These are phyloP conservation scores for Blera fallax DNA, from an alignment of 2,888 invertebrate species.

Conservation along the genomic window DNA sequence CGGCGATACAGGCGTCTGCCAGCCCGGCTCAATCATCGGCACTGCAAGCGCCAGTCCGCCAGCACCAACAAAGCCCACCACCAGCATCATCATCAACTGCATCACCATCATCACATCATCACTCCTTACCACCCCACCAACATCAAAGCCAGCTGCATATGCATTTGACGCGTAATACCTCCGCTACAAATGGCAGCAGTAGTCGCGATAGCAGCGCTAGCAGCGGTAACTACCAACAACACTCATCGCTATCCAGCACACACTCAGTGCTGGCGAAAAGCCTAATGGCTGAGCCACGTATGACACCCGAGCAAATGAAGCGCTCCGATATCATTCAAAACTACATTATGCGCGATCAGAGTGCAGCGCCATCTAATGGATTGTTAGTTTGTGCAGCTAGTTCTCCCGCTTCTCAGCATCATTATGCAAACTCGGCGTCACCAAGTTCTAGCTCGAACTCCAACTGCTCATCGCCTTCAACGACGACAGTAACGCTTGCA, in stretches of 20 bases:
- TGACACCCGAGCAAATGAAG: conserved; percentile 96
- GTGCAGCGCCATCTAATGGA: conserved; percentile 72
- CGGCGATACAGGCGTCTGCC: conserved; percentile 45
- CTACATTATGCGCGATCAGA: conserved; percentile 90
- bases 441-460: conserved; percentile 76
- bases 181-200: conserved; percentile 78
- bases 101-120: conserved; percentile 71
- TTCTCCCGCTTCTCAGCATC: conserved; percentile 75
- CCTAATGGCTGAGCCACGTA: conserved; percentile 95
- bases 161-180: conserved; percentile 83
- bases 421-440: conserved; percentile 66
- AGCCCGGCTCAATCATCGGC: conserved; percentile 50
- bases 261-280: conserved; percentile 95
- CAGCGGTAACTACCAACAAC: conserved; percentile 74
- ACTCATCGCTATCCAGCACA: conserved; percentile 89
- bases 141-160: conserved; percentile 81
- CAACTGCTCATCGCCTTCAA: conserved; percentile 79
- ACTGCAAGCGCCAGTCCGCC: conserved; percentile 55
- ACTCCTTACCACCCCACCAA: conserved; percentile 72
- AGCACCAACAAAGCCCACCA: conserved; percentile 74
- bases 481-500: conserved; percentile 78
- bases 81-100: conserved; percentile 74
- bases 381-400: conserved; percentile 74
- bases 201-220: conserved; percentile 73
- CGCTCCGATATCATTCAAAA: conserved; percentile 96